Evolutionary conservation across 2,888 invertebrate genomes (phyloP).

Genomic region (Cerceris rybyensis): DNA sequence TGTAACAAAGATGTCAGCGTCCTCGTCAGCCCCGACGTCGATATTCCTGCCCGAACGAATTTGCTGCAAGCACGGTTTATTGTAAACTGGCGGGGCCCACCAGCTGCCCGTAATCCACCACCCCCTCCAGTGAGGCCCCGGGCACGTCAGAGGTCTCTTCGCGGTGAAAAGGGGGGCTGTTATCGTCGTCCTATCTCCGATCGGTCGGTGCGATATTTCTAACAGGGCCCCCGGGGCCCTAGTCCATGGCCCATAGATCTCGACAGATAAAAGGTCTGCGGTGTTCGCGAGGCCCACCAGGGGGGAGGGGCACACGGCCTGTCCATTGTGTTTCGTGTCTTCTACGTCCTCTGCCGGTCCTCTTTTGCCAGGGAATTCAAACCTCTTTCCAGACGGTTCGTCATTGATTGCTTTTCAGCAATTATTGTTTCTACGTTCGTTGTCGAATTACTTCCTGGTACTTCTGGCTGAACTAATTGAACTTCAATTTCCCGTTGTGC

Average conservation of each 20-base stretch:
- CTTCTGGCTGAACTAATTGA: no score
- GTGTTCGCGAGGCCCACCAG: slow-evolving; percentile 79
- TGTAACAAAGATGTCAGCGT: slow-evolving; percentile 69
- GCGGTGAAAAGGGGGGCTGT: slow-evolving; percentile 70
- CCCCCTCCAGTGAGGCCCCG: slow-evolving; percentile 40
- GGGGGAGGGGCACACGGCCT: slow-evolving; percentile 75
- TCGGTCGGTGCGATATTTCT: slow-evolving; percentile 78
- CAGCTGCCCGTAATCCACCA: slow-evolving; percentile 80
- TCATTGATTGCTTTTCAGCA: slow-evolving; percentile 54
- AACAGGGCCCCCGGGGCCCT: slow-evolving; percentile 78
- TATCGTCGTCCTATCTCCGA: slow-evolving; percentile 79
- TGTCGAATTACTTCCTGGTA: not conserved
- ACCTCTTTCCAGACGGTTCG: slow-evolving; percentile 43
- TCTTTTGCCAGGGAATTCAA: slow-evolving; percentile 20
- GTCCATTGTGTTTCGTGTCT: slow-evolving; percentile 65
- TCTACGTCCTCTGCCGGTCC: slow-evolving; percentile 41
- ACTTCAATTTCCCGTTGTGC: no score
- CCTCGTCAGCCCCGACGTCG: slow-evolving; percentile 20
- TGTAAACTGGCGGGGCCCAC: slow-evolving; percentile 69
- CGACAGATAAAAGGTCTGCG: slow-evolving; percentile 75
- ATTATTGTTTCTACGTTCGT: slow-evolving; percentile 48
- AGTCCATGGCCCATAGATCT: slow-evolving; percentile 75
- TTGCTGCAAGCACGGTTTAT: slow-evolving; percentile 72
- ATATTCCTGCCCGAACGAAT: slow-evolving; percentile 71
- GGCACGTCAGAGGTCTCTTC: slow-evolving; percentile 40